These are phyloP conservation scores for Aphelinus atriplicis DNA, from an alignment of 1,140 invertebrate genomes.

Conservation along the genomic window DNA sequence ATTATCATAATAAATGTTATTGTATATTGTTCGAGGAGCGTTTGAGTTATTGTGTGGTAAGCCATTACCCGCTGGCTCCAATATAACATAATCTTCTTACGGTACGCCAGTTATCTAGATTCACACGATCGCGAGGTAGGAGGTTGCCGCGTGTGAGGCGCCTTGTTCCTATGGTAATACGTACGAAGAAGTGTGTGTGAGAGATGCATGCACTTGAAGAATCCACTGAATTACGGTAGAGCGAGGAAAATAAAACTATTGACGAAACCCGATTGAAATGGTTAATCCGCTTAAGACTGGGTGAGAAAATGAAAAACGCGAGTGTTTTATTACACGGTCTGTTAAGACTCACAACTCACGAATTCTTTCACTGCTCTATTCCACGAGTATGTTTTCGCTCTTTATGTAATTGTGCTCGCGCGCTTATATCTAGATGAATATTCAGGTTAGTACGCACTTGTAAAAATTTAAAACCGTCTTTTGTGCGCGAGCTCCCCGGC, in stretches of 20 bases:
- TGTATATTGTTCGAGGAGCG: constrained; percentile 11
- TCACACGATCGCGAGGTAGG: constrained; percentile 15
- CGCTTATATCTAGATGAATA: no score
- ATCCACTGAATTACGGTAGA: background rate
- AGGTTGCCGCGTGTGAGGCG: background rate
- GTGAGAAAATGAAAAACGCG: no score
- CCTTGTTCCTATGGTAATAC: constrained; percentile 12
- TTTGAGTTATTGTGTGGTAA: background rate
- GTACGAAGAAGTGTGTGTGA: background rate
- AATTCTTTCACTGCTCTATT: no score
- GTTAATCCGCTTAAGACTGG: no score
- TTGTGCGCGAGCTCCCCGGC: background rate
- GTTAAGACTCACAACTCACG: no score
- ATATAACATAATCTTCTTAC: background rate
- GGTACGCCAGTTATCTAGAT: constrained; percentile 3
- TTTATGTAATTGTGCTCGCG: no score
- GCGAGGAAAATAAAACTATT: no score
- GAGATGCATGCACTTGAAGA: constrained; percentile 4
- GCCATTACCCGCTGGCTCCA: background rate
- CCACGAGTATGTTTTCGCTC: no score
- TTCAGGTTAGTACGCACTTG: no score
- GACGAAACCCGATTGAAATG: no score
- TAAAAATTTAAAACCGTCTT: background rate
- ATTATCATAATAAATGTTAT: constrained; percentile 12
- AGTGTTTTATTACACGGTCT: no score